Percentiles rank a stretch among this genome's conserved stretches.
Evolutionary conservation across 2,888 invertebrate species (phyloP).

Genomic region (Leucania comma): DNA sequence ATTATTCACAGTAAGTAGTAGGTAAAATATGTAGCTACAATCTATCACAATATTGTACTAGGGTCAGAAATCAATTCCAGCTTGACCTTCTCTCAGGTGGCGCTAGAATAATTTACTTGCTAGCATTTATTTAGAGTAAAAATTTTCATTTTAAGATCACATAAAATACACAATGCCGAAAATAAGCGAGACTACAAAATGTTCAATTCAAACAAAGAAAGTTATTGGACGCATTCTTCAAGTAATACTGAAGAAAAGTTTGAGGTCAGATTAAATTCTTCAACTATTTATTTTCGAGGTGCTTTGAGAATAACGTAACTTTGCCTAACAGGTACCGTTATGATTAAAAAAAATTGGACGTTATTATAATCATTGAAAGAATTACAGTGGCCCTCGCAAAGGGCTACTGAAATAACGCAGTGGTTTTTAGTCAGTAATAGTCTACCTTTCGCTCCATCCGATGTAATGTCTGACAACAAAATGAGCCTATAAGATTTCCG

Average conservation of each 20-base stretch:
- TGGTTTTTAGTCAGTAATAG: too few relatives aligned
- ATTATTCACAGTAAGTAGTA: not conserved
- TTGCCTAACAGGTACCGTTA: not conserved
- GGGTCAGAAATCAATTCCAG: slow-evolving; percentile 45
- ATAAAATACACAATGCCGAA: slow-evolving; percentile 18
- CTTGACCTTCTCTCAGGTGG: slow-evolving; percentile 50
- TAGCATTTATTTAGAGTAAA: slow-evolving; percentile 42
- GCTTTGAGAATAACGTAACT: not conserved
- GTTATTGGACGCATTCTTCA: slow-evolving; percentile 10
- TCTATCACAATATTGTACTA: slow-evolving; percentile 18
- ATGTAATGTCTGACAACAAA: too few relatives aligned
- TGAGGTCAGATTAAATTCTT: slow-evolving; percentile 28
- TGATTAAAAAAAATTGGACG: not conserved
- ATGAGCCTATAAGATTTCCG: too few relatives aligned
- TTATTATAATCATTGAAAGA: too few relatives aligned
- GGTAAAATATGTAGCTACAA: slow-evolving; percentile 7
- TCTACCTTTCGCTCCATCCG: too few relatives aligned
- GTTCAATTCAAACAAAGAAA: slow-evolving; percentile 18
- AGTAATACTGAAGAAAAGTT: slow-evolving; percentile 7
- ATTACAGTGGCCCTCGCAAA: too few relatives aligned
- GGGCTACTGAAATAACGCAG: too few relatives aligned
- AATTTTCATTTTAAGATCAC: slow-evolving; percentile 10
- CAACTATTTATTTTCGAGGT: slow-evolving; percentile 2
- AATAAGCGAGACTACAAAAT: not conserved
- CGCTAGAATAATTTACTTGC: slow-evolving; percentile 45